Percentiles rank a stretch among this genome's conserved stretches.
Evolutionary conservation across 2,113 vertebrate species (phyloP).

Genomic region (Lichenostomus cassidix): DNA sequence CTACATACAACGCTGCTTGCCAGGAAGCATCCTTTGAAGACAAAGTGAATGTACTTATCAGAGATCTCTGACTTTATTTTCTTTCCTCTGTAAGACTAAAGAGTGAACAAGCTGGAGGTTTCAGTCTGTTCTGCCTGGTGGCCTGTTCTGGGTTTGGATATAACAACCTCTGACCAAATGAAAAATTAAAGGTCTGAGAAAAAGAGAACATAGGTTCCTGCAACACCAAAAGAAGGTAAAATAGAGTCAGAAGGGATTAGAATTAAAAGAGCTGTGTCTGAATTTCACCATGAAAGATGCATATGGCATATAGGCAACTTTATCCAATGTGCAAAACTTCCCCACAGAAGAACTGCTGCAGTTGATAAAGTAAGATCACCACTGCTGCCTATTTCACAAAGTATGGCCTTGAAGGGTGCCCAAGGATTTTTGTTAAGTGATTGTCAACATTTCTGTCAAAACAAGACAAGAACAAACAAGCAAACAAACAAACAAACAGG

Average conservation of each 20-base stretch:
- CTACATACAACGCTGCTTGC: not conserved
- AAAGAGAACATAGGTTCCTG: not conserved
- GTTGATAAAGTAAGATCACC: not conserved
- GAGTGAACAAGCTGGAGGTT: not conserved
- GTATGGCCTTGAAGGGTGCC: not conserved
- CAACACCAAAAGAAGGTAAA: not conserved
- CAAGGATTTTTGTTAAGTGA: not conserved
- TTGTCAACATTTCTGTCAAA: not conserved
- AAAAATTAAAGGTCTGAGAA: not conserved
- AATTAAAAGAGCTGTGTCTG: not conserved
- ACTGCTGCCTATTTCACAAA: not conserved
- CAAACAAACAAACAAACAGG: not conserved
- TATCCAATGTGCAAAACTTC: not conserved
- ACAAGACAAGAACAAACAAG: not conserved
- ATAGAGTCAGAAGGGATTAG: not conserved
- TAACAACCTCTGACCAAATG: not conserved
- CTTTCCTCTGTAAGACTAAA: not conserved
- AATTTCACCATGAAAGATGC: not conserved
- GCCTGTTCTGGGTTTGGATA: not conserved
- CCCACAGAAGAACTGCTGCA: not conserved
- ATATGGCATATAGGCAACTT: not conserved
- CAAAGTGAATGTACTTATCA: not conserved
- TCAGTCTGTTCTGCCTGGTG: not conserved
- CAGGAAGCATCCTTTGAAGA: not conserved
- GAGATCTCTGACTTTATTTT: not conserved